Conservation (phyloP, 1,140 invertebrate genomes). For the Brachionus asplanchnoidis region DNA sequence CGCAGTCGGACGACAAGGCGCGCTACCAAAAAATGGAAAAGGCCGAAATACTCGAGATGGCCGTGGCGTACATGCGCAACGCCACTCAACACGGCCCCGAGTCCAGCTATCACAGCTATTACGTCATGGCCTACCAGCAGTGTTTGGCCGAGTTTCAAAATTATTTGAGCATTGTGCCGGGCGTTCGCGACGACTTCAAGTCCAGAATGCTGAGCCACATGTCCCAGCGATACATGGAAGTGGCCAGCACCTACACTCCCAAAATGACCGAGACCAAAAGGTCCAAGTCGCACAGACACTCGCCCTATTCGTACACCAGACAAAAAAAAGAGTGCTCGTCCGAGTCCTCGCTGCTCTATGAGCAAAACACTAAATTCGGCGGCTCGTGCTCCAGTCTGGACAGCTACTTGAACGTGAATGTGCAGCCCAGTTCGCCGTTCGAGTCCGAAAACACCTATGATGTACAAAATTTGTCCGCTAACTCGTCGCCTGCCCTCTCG, state of each 20-base stretch:
- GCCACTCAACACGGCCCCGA: not conserved
- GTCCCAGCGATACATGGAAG: not conserved
- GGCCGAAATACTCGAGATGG: conserved; percentile 43
- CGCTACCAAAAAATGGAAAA: conserved; percentile 43
- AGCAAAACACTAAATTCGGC: not conserved
- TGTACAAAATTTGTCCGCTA: conserved; percentile 23
- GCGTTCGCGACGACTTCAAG: conserved; percentile 11
- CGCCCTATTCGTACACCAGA: not conserved
- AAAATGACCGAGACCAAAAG: not conserved
- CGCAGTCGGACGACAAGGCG: conserved; percentile 30
- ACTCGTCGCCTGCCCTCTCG: not conserved
- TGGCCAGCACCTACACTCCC: not conserved
- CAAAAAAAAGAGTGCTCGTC: not conserved
- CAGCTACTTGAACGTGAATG: not conserved
- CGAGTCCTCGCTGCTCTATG: not conserved
- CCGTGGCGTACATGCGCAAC: conserved; percentile 35
- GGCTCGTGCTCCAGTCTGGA: conserved; percentile 20
- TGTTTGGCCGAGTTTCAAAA: conserved; percentile 35
- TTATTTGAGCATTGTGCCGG: conserved; percentile 16
- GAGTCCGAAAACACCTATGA: conserved; percentile 4
- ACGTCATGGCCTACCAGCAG: conserved; percentile 25
- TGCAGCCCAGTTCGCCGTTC: not conserved
- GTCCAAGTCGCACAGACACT: not conserved
- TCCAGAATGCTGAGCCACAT: not conserved
- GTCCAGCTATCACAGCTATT: not conserved